phyloP scores from a whole-genome alignment of 2,113 vertebrate genomes.

The Ailuropoda melanoleuca region DNA sequence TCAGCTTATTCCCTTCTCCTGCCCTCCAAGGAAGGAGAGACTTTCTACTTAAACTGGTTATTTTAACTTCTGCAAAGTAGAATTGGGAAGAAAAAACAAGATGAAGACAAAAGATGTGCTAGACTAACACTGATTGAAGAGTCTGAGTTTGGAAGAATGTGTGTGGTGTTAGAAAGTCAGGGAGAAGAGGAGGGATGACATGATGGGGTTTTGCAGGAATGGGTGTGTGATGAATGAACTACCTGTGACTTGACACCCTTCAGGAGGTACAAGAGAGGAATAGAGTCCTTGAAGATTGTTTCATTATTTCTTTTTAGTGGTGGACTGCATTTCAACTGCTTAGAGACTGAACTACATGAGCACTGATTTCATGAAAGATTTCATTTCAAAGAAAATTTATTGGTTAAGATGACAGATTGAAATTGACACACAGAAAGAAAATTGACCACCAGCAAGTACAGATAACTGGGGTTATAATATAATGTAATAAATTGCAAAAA shows the following conservation, averaged over 20 bases:
- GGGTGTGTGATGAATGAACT: too few species aligned
- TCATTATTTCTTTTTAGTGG: neutral
- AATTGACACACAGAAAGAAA: neutral
- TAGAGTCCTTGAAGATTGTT: neutral
- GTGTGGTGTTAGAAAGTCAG: too few species aligned
- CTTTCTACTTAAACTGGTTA: neutral
- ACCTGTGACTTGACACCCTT: neutral
- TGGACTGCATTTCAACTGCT: neutral
- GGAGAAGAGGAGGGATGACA: too few species aligned
- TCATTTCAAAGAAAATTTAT: neutral
- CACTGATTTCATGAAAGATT: neutral
- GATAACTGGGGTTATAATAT: neutral
- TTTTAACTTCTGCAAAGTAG: neutral
- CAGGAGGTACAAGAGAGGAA: neutral
- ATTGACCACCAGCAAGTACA: neutral
- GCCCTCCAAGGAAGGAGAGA: neutral
- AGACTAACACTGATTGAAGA: neutral
- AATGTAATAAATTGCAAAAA: neutral
- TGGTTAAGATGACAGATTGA: neutral
- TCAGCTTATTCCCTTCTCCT: neutral
- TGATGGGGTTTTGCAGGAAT: accelerated
- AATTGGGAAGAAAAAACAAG: neutral
- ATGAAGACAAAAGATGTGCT: neutral
- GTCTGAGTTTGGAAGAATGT: neutral
- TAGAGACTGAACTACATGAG: neutral